Conservation (phyloP, 2,113 vertebrate genomes). For the Triplophysa dalaica region DNA sequence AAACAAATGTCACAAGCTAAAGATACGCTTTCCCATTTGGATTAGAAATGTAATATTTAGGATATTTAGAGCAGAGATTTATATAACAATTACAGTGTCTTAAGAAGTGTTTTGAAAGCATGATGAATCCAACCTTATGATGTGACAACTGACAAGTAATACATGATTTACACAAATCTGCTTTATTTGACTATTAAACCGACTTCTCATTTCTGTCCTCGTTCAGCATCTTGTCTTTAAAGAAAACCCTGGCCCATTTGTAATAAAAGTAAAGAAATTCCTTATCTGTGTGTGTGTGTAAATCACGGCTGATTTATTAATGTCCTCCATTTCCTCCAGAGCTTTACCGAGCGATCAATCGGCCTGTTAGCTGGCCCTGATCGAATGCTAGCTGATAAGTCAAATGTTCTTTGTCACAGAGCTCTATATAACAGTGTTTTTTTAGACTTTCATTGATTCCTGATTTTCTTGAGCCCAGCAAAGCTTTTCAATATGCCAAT, state of each 20-base stretch:
- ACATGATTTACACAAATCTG: neutral
- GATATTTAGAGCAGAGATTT: too few relatives aligned
- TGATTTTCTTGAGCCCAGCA: slow-evolving; percentile 61
- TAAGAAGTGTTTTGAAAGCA: too few relatives aligned
- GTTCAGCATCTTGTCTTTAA: neutral
- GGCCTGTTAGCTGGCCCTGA: slow-evolving; percentile 53
- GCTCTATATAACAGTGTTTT: slow-evolving; percentile 57
- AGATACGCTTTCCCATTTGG: neutral
- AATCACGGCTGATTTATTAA: slow-evolving; percentile 57
- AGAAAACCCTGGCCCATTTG: slow-evolving; percentile 3
- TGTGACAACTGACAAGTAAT: neutral
- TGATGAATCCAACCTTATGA: too few relatives aligned
- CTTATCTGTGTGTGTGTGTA: slow-evolving; percentile 53
- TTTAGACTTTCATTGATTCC: slow-evolving; percentile 60
- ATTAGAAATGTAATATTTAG: too few relatives aligned
- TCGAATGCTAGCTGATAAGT: slow-evolving; percentile 60
- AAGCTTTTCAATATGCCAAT: slow-evolving; percentile 59
- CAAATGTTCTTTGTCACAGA: slow-evolving; percentile 57
- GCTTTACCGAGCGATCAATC: slow-evolving; percentile 57
- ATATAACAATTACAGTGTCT: too few relatives aligned
- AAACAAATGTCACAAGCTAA: neutral
- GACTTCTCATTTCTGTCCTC: neutral
- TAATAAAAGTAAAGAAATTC: slow-evolving; percentile 51
- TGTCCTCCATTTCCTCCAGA: slow-evolving; percentile 49
- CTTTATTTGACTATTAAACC: neutral